A percentile compares a stretch with the other conserved stretches of the same genome.
Conservation (phyloP, 1,140 invertebrate genomes). For the Leptonema lineaticorne region DNA sequence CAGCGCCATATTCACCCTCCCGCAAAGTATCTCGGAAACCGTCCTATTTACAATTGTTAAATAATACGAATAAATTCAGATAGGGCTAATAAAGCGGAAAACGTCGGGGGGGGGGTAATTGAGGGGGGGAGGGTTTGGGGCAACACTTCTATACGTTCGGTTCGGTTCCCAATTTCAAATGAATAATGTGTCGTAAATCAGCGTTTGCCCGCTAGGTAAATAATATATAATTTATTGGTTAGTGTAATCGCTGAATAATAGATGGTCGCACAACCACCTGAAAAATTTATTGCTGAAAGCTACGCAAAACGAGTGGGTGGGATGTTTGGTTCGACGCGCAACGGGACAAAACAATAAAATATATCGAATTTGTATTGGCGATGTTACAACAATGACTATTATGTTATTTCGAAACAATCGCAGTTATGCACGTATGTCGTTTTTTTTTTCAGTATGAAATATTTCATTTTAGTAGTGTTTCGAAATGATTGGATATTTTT, state of each 20-base stretch:
- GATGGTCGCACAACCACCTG: constrained; percentile 1
- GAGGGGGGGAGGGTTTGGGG: not conserved
- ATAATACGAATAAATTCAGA: not conserved
- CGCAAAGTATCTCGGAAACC: no score
- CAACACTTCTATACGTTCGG: no score
- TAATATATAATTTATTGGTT: constrained; percentile 23
- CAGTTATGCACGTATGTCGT: no score
- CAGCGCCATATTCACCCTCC: no score
- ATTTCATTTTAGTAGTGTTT: no score
- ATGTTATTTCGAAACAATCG: no score
- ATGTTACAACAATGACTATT: not conserved
- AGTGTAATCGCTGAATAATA: constrained; percentile 19
- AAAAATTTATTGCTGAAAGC: constrained; percentile 18
- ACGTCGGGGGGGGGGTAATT: constrained; percentile 9
- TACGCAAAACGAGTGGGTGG: not conserved
- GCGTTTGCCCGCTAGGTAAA: constrained; percentile 14
- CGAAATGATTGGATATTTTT: no score
- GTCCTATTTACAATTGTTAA: not conserved
- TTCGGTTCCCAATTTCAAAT: no score
- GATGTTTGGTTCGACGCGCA: not conserved
- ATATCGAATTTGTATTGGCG: not conserved
- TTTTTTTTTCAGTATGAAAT: no score
- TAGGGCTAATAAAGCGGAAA: not conserved
- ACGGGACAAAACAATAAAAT: not conserved
- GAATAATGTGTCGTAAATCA: constrained; percentile 28